Evolutionary conservation across 2,888 invertebrate species (phyloP).

Genomic region (Gandaritis pyraliata): DNA sequence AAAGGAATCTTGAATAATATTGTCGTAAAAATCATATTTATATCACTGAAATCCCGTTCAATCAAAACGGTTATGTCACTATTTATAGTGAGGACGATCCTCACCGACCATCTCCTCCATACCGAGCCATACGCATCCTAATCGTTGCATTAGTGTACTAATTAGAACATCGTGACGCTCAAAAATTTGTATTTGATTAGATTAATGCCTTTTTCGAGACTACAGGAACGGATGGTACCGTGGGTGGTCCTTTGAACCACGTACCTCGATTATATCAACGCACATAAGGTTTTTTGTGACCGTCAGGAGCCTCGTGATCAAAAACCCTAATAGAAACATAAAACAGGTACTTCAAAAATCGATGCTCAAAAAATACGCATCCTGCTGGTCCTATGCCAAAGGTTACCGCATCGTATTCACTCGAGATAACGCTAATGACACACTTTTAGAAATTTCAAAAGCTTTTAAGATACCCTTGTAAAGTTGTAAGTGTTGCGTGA

Average conservation of each 20-base stretch:
- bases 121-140: conserved; percentile 45
- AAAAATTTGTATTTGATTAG: conserved; percentile 54
- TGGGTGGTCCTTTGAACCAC: conserved; percentile 65
- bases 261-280: conserved; percentile 61
- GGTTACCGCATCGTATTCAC: conserved; percentile 28
- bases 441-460: conserved; percentile 39
- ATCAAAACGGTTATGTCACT: conserved; percentile 35
- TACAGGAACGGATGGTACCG: conserved; percentile 54
- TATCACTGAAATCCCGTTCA: conserved; percentile 42
- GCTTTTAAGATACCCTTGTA: conserved; percentile 35
- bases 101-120: conserved; percentile 23
- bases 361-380: conserved; percentile 32
- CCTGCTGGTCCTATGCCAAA: conserved; percentile 32
- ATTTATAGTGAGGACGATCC: conserved; percentile 28
- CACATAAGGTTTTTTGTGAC: conserved; percentile 60
- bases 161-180: conserved; percentile 60
- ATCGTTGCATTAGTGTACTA: conserved; percentile 46
- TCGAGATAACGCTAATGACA: conserved; percentile 39
- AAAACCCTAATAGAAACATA: conserved; percentile 56
- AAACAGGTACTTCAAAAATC: conserved; percentile 42
- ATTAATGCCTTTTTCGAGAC: conserved; percentile 53
- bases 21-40: conserved; percentile 77
- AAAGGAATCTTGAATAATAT: conserved; percentile 70
- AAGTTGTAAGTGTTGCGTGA: not conserved
- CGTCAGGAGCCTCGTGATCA: conserved; percentile 55